Base-by-base conservation (phyloP, 37 sponge, comb jelly and placozoan species). In the Beroe ovata region DNA sequence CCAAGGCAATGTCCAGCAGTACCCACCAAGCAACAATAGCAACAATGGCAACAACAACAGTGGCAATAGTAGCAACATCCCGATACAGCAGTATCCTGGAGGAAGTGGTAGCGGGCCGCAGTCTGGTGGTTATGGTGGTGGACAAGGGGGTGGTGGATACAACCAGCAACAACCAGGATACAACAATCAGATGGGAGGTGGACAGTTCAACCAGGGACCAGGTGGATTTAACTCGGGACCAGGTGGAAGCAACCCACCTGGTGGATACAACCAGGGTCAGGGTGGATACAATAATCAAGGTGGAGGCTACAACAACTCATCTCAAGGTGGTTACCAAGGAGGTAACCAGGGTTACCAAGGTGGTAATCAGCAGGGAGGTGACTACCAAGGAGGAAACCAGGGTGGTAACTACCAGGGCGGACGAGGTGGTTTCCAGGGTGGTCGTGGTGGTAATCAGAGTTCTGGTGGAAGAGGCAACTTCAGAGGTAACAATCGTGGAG, bases 311-410 rank as follows among this genome's bases (percentile, higher is more conserved):
- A 16, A 47, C 54, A 6, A 47, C 11, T 11, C 54, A 16, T 11
- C 54, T 47, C 54, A 47, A 11, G 54, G 84, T 39, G 84, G 84
- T 39, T 77, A 40, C 84, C 71, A 71, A 38, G 41, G 47, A n/a
- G 84, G 54, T 39, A 77, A 40, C 84, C 84, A 77, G 33, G 84
- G 84, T 42, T 77, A 39, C 28, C 84, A 77, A 77, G 84, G 84
- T 77, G 84, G 54, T 40, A 41, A 39, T 54, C 84, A 77, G n/a
- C 22, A 11, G 11, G 54, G 54, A 16, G 36, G 69, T 66, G 32
- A 20, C 23, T 41, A 39, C 47, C 84, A 77, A 36, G 84, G 84
- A 3, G 54, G 54, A 20, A 77, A 77, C 47, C 84, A 77, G 54
- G 38, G 84, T 36, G 84, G 84, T 40, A 40, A 36, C 47, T 77